Conservation (phyloP, 2,888 invertebrate species). For the Phengaris alcon region DNA sequence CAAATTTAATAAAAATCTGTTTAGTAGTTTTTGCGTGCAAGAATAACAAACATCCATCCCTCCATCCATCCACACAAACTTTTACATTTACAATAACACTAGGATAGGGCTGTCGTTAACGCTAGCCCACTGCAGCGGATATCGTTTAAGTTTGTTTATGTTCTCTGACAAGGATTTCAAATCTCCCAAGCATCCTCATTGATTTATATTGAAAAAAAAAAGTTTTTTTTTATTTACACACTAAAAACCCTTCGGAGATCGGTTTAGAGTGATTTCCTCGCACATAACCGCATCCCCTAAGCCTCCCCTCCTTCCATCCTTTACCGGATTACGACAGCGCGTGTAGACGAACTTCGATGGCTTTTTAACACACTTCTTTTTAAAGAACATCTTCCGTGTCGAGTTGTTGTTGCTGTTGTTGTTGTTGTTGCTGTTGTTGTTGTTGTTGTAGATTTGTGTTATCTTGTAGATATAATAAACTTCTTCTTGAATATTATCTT, state of each 20-base stretch:
- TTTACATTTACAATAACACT: no score
- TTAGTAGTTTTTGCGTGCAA: no score
- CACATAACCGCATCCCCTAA: background rate
- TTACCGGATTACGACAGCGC: background rate
- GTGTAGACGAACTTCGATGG: constrained; percentile 4
- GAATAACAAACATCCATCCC: no score
- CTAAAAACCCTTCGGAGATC: constrained; percentile 2
- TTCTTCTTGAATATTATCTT: background rate
- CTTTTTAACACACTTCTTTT: constrained; percentile 16
- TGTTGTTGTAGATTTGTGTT: background rate
- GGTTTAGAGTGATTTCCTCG: background rate
- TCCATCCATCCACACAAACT: no score
- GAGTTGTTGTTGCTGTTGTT: background rate
- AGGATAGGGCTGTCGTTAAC: no score
- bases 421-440: no score
- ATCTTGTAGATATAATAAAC: background rate
- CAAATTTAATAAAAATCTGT: no score
- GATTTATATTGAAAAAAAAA: constrained; percentile 1
- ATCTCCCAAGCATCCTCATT: background rate
- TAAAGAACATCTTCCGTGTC: background rate
- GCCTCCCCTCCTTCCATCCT: background rate
- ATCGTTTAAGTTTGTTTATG: background rate
- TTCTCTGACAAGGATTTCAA: background rate
- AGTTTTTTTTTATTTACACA: background rate
- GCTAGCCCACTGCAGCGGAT: no score